Base-by-base conservation (phyloP, 2,797 vertebrate species). In the Enteromius mattozi region DNA sequence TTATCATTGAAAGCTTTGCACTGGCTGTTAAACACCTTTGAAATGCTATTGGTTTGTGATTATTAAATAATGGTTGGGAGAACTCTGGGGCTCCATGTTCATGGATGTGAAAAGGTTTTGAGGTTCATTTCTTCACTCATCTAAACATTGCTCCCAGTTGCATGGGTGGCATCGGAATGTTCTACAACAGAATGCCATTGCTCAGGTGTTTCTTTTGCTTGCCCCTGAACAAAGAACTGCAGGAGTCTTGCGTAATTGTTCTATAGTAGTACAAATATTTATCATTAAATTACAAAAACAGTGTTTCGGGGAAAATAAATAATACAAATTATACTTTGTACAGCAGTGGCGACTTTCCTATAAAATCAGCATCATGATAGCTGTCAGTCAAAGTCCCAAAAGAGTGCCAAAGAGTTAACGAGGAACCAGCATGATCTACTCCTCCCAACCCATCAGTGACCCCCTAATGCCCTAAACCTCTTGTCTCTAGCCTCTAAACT, bases 361-460 rank as follows among this genome's bases (percentile, higher is more conserved):
- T 40, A 59, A 17, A 21, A 59, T 59, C 35, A 40, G 51, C 5
- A 13, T 30, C 37, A 30, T 27, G 21, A 37, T 24, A 10, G 27
- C 61, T 77, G 72, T 83, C 81, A 77, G 13, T 77, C 72, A 83
- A 54, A 72, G 27, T n/a, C 37, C 3, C 56, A 54, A 47, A 63
- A 76, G n/a, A 76, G n/a, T 37, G n/a, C 21, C 17, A n/a, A 63
- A 35, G 33, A 54, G 47, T 30, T 77, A 68, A 83, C 6, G 12
- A 76, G 59, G 61, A 83, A 77, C 45, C 81, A 83, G 72, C 81
- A 77, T 68, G 72, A 68, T 65, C 61, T 68, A 49, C 47, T 77
- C 61, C 81, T 77, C 81, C 77, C 42, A 49, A 30, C 56, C 69
- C 77, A 75, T 76, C 81, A 68, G 24, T 66, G 81, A 77, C 78